A percentile compares a stretch with the other conserved stretches of the same genome.
Conservation (phyloP, 1,140 invertebrate species). For the Pseudachorutes palmiensis region DNA sequence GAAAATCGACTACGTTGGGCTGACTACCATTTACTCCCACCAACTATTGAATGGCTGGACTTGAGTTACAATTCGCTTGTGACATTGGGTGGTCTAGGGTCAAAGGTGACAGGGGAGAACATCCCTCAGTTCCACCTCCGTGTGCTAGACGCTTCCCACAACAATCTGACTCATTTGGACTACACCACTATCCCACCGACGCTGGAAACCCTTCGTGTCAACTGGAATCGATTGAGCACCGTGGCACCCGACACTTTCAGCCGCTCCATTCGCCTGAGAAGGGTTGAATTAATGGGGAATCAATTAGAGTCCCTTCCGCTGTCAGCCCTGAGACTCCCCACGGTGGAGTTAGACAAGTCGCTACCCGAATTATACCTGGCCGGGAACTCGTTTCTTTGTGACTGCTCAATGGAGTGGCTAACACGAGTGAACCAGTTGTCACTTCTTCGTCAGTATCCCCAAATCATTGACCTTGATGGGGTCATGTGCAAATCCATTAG, state of each 20-base stretch:
- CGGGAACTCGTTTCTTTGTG: conserved; percentile 81
- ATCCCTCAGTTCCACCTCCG: conserved; percentile 31
- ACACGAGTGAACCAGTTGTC: conserved; percentile 66
- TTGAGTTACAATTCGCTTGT: conserved; percentile 77
- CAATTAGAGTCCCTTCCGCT: conserved; percentile 70
- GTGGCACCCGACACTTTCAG: conserved; percentile 76
- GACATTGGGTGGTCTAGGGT: conserved; percentile 15
- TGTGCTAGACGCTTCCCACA: conserved; percentile 74
- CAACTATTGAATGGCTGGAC: conserved; percentile 79
- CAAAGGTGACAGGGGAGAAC: conserved; percentile 9
- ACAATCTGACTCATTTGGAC: conserved; percentile 68
- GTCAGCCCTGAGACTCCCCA: conserved; percentile 64
- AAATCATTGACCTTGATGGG: conserved; percentile 76
- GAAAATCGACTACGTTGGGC: conserved; percentile 81
- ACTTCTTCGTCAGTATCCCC: conserved; percentile 66
- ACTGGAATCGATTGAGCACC: conserved; percentile 68
- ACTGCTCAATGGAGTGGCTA: conserved; percentile 87
- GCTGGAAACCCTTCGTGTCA: conserved; percentile 77
- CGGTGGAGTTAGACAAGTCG: conserved; percentile 51
- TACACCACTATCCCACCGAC: conserved; percentile 77
- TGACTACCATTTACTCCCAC: conserved; percentile 78
- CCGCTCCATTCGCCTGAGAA: conserved; percentile 69
- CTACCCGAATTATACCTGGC: conserved; percentile 69
- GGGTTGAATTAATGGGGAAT: conserved; percentile 83
- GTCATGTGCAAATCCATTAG: conserved; percentile 55